Evolutionary conservation across 37 sponge, comb jelly and placozoan genomes (phyloP).

Genomic region (Cliona cf. orientalis): DNA sequence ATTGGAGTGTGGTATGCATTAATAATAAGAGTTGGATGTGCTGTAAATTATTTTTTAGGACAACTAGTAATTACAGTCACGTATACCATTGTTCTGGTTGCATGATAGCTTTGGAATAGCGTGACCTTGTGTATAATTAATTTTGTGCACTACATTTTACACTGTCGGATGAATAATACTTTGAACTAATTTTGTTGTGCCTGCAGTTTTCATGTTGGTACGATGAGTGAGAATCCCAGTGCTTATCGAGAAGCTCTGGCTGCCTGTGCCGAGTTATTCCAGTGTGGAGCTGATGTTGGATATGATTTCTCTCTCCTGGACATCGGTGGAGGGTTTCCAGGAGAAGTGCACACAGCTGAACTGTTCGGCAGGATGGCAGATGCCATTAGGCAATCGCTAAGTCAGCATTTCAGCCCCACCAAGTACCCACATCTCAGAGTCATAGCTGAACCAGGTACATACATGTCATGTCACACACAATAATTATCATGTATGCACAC

Average conservation of each 20-base stretch:
- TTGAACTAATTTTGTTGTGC: not conserved
- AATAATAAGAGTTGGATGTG: no score
- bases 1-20: constrained; percentile 86
- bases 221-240: constrained; percentile 51
- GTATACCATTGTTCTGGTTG: not conserved
- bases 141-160: not conserved
- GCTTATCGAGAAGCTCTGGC: constrained; percentile 71
- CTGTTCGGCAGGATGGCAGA: constrained; percentile 18
- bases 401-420: constrained; percentile 2
- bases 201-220: constrained; percentile 85
- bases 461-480: no score
- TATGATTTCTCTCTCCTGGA: constrained; percentile 74
- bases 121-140: no score
- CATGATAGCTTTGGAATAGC: no score
- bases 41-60: no score
- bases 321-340: constrained; percentile 94
- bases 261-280: constrained; percentile 55
- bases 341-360: not conserved
- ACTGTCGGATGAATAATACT: not conserved
- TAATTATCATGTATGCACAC: no score
- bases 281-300: constrained; percentile 47
- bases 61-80: no score
- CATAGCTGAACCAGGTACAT: constrained; percentile 89
- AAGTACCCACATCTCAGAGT: constrained; percentile 46
- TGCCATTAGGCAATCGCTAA: constrained; percentile 17